Base-by-base conservation (phyloP, 2,113 vertebrate species). In the Ciconia stormi region DNA sequence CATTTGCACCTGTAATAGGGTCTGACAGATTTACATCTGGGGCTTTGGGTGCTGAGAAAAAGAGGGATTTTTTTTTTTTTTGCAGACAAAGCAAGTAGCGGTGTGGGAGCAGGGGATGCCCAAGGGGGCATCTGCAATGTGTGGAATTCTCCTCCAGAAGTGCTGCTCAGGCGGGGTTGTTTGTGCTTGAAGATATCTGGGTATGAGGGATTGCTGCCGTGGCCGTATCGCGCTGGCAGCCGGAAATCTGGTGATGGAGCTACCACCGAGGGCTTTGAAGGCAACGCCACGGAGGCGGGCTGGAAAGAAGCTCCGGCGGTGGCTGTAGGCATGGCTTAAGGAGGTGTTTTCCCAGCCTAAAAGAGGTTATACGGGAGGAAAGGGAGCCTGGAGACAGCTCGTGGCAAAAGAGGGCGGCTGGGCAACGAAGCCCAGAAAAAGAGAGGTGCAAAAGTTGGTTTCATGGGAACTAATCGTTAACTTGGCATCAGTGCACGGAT, bases 271-370 rank as follows among this genome's bases (percentile, higher is more conserved):
- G 46, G 53, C 40, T 92, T 36, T 11, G 46, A 47, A 55, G n/a
- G 65, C 66, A 44, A 11, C 25, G 0, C 32, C 23, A 0, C 1
- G 38, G 34, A 18, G 29, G 2, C 36, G 22, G 27, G 46, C 23
- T 85, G 71, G 59, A 12, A 71, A 58, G 63, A 81, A 26, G n/a
- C 30, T 53, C 30, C 15, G 7, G 32, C 6, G 18, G 15, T 32
- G 38, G 21, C 17, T 94, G 40, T 36, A 38, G 38, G 38, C 38
- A 38, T 38, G 8, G 38, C 8, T 53, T 40, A 30, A n/a, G 38
- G 42, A 62, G 42, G 5, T 50, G 47, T 19, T 82, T 70, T 77
- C 42, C 26, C 53, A 76, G 13, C 32, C 7, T 73, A 5, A 40
- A 67, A 40, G 23, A 53, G 8, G 7, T 1, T 58, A 1, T 7